These are phyloP conservation scores for Pelecanus crispus DNA, from an alignment of 2,113 vertebrate species.

Conservation along the genomic window DNA sequence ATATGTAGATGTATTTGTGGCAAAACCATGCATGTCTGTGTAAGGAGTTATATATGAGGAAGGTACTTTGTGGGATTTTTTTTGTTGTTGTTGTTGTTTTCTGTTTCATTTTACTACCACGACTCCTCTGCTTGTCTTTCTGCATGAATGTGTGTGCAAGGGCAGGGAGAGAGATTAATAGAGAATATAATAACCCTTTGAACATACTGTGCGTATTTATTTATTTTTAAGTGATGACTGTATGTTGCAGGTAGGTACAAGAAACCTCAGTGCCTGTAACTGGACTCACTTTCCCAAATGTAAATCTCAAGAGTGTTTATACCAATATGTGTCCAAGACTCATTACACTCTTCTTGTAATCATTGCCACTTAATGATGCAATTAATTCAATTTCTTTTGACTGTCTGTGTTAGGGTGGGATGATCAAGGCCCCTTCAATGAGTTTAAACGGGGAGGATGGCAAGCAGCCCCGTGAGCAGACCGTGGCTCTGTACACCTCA, in stretches of 20 bases:
- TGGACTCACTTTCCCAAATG: neutral
- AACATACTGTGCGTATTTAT: neutral
- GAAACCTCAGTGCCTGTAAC: neutral
- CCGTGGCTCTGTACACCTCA: rapidly evolving
- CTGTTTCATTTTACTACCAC: neutral
- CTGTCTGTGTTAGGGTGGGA: neutral
- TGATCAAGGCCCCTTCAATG: neutral
- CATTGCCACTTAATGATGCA: neutral
- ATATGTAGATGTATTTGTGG: neutral
- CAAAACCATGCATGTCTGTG: neutral
- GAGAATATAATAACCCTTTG: neutral
- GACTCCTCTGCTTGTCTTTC: neutral
- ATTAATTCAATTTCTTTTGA: neutral
- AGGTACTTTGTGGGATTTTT: neutral
- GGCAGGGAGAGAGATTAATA: neutral
- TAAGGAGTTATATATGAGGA: neutral
- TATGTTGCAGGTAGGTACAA: neutral
- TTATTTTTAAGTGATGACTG: rapidly evolving
- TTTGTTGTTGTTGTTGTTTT: neutral
- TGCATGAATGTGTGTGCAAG: too few species aligned
- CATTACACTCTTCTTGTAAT: neutral
- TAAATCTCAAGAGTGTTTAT: neutral
- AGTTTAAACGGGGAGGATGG: neutral
- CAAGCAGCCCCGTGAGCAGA: neutral
- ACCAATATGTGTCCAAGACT: neutral